A percentile compares a stretch with the other conserved stretches of the same genome.
Conservation (phyloP, 2,888 invertebrate genomes). For the Drosophila multiciliata region DNA sequence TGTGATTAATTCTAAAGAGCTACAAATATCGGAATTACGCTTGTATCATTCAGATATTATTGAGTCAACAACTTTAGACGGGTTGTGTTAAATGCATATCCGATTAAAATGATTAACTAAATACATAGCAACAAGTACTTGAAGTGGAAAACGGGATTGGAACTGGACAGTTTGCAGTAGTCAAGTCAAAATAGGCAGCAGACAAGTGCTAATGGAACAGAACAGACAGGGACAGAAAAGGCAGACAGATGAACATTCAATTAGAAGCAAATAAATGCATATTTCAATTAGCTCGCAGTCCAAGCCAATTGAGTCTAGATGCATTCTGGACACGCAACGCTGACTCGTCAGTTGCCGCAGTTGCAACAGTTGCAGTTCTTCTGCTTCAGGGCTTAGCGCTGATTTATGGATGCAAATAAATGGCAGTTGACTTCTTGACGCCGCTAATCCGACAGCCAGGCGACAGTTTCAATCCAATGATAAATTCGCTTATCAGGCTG, state of each 20-base stretch:
- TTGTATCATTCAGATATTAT: background rate
- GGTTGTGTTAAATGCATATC: conserved; percentile 45
- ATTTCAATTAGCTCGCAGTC: conserved; percentile 56
- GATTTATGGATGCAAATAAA: conserved; percentile 71
- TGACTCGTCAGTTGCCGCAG: conserved; percentile 15
- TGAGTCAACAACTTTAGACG: conserved; percentile 7
- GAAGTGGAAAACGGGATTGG: conserved; percentile 1
- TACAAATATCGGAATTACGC: background rate
- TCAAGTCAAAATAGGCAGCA: background rate
- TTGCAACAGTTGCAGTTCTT: conserved; percentile 1
- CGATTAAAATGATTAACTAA: conserved; percentile 40
- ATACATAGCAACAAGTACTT: conserved; percentile 36
- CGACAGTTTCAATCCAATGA: conserved; percentile 52
- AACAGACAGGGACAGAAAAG: background rate
- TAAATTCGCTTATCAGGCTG: conserved; percentile 60
- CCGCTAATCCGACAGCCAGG: conserved; percentile 56
- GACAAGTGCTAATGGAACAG: conserved; percentile 2
- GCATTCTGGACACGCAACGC: conserved; percentile 25
- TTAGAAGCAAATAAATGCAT: conserved; percentile 57
- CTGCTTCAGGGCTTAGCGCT: conserved; percentile 9
- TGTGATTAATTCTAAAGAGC: background rate
- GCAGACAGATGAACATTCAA: conserved; percentile 42
- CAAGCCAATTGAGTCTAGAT: conserved; percentile 31
- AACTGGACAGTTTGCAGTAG: background rate
- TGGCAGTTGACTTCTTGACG: conserved; percentile 59